These are phyloP conservation scores for Arrhamphus sclerolepis DNA, from an alignment of 2,797 vertebrate species.

Conservation along the genomic window DNA sequence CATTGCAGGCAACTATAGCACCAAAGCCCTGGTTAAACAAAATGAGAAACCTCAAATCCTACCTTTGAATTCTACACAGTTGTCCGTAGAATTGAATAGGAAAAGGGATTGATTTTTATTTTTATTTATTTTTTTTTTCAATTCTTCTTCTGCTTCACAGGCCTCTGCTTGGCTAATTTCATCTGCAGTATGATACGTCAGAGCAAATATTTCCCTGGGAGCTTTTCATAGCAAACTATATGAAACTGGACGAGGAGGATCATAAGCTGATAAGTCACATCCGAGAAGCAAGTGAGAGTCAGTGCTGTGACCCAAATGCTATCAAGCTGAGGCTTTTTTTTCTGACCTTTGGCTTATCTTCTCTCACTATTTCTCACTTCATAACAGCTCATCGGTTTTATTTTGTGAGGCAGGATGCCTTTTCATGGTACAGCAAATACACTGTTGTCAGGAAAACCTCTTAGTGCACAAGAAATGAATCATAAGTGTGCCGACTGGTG, in stretches of 20 bases:
- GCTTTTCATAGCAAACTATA: constrained; percentile 32
- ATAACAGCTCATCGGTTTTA: constrained; percentile 58
- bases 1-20: constrained; percentile 35
- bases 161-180: constrained; percentile 38
- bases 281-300: constrained; percentile 37
- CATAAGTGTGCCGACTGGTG: constrained; percentile 32
- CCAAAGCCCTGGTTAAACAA: constrained; percentile 26
- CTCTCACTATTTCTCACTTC: constrained; percentile 43
- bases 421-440: constrained; percentile 32
- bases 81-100: constrained; percentile 16
- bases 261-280: constrained; percentile 50
- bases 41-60: constrained; percentile 35
- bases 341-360: constrained; percentile 42
- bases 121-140: too few relatives aligned
- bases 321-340: constrained; percentile 47
- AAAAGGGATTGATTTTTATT: constrained; percentile 17
- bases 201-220: constrained; percentile 49
- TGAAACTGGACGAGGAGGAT: constrained; percentile 53
- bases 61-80: constrained; percentile 25
- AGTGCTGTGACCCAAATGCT: constrained; percentile 66
- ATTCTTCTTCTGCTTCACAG: constrained; percentile 26
- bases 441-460: constrained; percentile 50
- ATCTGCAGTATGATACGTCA: constrained; percentile 36
- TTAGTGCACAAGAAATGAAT: constrained; percentile 47
- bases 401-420: constrained; percentile 26